Conservation (phyloP, 2,797 vertebrate species). For the Notamacropus eugenii region DNA sequence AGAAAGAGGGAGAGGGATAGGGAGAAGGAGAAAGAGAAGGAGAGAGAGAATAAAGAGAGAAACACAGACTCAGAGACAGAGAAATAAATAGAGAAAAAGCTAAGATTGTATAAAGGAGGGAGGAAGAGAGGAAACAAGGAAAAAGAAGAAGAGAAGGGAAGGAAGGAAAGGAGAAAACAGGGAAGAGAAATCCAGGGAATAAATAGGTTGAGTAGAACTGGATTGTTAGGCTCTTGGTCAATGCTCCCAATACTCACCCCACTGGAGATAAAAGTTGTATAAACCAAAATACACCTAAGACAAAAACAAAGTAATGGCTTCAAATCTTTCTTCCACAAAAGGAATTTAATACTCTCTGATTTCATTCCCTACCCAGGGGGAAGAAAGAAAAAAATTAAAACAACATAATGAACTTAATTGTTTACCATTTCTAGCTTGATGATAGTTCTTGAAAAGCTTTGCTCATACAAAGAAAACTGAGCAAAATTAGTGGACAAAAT, state of each 20-base stretch:
- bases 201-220: background rate
- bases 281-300: background rate
- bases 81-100: background rate
- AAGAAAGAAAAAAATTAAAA: background rate
- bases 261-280: background rate
- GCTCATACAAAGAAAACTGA: background rate
- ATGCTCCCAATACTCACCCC: background rate
- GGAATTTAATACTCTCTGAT: background rate
- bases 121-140: background rate
- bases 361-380: background rate
- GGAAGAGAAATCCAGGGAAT: background rate
- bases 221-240: background rate
- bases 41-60: no score
- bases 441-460: background rate
- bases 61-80: no score
- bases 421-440: background rate
- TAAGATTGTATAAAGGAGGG: background rate
- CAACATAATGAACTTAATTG: no score
- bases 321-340: background rate
- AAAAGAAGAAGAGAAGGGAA: no score
- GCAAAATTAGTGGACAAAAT: background rate
- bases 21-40: no score
- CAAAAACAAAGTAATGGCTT: background rate
- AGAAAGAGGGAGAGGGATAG: no score
- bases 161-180: no score